phyloP scores from a whole-genome alignment of 2,113 vertebrate species.

The Edolisoma coerulescens region DNA sequence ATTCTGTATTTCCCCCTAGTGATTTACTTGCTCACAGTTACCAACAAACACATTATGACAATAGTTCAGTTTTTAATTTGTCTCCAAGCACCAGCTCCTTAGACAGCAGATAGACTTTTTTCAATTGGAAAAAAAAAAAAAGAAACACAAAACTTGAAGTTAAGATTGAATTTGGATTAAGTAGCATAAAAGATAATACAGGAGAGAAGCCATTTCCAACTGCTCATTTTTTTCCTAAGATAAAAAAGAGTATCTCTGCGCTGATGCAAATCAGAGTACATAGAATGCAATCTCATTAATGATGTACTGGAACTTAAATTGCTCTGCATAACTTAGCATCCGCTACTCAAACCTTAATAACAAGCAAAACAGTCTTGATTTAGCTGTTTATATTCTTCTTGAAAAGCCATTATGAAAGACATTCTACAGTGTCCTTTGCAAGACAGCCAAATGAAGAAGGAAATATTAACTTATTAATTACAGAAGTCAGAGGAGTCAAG shows the following conservation, averaged over 20 bases:
- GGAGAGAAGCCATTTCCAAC: not conserved
- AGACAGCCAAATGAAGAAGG: not conserved
- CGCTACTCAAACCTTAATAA: not conserved
- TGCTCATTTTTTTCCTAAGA: not conserved
- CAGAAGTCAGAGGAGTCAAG: not conserved
- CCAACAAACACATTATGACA: not conserved
- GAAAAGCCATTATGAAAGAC: not conserved
- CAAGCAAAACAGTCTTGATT: not conserved
- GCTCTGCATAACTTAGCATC: not conserved
- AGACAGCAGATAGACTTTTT: not conserved
- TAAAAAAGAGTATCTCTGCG: not conserved
- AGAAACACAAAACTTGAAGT: not conserved
- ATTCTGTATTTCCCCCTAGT: not conserved
- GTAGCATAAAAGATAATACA: not conserved
- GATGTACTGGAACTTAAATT: not conserved
- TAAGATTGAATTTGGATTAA: not conserved
- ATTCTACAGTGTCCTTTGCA: not conserved
- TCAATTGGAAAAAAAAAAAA: not conserved
- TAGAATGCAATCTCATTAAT: conserved; percentile 23
- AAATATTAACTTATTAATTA: not conserved
- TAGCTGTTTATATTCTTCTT: conserved; percentile 14
- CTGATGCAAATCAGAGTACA: not conserved
- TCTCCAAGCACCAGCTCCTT: not conserved
- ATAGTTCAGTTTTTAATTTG: not conserved
- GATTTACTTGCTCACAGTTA: not conserved